Conservation (phyloP, 2,888 invertebrate species). For the Apotomis capreana region DNA sequence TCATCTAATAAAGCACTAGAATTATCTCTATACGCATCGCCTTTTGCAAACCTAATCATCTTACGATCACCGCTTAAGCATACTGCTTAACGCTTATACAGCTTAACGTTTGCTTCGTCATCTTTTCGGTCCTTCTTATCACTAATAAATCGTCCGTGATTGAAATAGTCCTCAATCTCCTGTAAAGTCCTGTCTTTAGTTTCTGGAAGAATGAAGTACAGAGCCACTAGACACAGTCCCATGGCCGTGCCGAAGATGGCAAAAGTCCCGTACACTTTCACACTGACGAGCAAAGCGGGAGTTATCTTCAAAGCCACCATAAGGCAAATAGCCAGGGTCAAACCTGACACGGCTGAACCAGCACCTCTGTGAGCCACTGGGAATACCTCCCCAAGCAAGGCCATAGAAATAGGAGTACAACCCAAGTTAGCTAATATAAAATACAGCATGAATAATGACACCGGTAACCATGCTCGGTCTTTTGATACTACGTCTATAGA, state of each 20-base stretch:
- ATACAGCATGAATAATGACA: not conserved
- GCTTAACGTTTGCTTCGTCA: conserved; percentile 50
- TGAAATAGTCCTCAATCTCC: conserved; percentile 12
- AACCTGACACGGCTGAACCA: not conserved
- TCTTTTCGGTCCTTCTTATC: conserved; percentile 40
- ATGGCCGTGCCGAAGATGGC: not conserved
- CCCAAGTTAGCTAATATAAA: not conserved
- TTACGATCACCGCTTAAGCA: conserved; percentile 28
- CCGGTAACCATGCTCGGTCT: not conserved
- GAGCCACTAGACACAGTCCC: not conserved
- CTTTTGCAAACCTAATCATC: no score
- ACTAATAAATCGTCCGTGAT: not conserved
- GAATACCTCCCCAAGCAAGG: not conserved
- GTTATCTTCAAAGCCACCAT: not conserved
- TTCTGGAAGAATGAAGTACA: conserved; percentile 11
- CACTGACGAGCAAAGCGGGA: not conserved
- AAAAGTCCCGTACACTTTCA: conserved; percentile 5
- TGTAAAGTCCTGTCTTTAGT: not conserved
- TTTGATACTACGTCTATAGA: not conserved
- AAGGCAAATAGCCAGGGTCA: not conserved
- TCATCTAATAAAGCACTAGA: no score
- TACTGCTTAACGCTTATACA: no score
- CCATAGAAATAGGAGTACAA: not conserved
- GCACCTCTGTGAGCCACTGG: conserved; percentile 2
- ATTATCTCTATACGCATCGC: no score